Evolutionary conservation across 2,888 invertebrate genomes (phyloP).

Genomic region (Taphrorychus bicolor): DNA sequence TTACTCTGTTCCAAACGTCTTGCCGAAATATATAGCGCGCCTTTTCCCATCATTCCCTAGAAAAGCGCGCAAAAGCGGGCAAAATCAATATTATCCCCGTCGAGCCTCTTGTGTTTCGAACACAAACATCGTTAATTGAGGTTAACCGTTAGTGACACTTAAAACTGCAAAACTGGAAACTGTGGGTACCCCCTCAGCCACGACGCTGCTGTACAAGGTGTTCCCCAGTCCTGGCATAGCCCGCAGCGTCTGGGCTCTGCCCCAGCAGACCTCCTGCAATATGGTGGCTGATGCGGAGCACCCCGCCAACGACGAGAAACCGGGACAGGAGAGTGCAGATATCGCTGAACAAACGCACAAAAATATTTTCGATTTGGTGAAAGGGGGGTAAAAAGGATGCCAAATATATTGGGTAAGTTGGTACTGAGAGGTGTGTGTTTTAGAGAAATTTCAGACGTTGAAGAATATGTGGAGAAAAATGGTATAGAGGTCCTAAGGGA

Average conservation of each 20-base stretch:
- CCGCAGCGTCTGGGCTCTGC: constrained; percentile 88
- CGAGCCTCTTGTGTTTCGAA: neutral
- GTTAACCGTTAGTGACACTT: neutral
- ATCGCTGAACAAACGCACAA: constrained; percentile 66
- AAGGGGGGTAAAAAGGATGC: constrained; percentile 73
- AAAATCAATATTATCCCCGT: neutral
- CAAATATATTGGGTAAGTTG: neutral
- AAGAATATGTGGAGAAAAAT: constrained; percentile 81
- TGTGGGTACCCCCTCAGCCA: constrained; percentile 7
- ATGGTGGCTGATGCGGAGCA: constrained; percentile 73
- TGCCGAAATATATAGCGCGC: too few relatives aligned
- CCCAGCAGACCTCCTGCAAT: constrained; percentile 79
- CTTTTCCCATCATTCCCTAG: too few relatives aligned
- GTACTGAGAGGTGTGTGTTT: constrained; percentile 69
- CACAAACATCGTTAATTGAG: neutral
- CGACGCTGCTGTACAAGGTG: constrained; percentile 62
- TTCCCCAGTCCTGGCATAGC: constrained; percentile 89
- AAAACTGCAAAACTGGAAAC: neutral
- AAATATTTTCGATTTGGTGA: constrained; percentile 81
- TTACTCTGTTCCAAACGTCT: too few relatives aligned
- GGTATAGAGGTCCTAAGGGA: constrained; percentile 79
- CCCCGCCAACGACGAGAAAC: constrained; percentile 61
- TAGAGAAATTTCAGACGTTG: constrained; percentile 84
- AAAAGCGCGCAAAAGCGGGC: neutral
- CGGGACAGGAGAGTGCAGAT: constrained; percentile 61